A percentile compares a stretch with the other conserved stretches of the same genome.
These are phyloP conservation scores for Orthosia gothica DNA, from an alignment of 2,888 invertebrate species.

Conservation along the genomic window DNA sequence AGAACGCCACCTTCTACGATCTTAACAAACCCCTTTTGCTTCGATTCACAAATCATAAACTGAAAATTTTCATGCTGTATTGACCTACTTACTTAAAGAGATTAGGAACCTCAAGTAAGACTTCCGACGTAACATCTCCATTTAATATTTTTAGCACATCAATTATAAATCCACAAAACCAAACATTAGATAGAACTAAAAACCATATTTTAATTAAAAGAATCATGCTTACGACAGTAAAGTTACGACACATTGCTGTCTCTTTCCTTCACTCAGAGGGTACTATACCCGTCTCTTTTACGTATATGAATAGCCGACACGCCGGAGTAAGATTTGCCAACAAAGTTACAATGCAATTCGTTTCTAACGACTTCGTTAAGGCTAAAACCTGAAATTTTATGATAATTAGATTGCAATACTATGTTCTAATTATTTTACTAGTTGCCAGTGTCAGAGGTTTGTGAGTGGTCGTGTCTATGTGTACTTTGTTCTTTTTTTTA, in stretches of 20 bases:
- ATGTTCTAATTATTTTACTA: constrained; percentile 87
- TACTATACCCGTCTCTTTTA: constrained; percentile 74
- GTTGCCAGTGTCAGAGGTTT: constrained; percentile 81
- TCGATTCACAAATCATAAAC: not conserved
- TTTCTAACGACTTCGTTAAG: constrained; percentile 85
- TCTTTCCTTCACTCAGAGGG: constrained; percentile 35
- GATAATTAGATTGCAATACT: constrained; percentile 88
- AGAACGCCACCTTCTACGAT: too few species aligned
- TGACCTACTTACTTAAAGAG: not conserved
- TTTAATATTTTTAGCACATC: constrained; percentile 34
- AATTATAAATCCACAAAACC: constrained; percentile 58
- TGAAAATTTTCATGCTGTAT: not conserved
- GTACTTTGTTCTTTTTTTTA: constrained; percentile 63
- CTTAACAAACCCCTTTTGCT: too few species aligned
- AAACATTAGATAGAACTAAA: constrained; percentile 67
- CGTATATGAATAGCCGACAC: constrained; percentile 70
- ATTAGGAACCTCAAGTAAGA: not conserved
- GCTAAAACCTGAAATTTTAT: constrained; percentile 90
- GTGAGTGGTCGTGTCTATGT: constrained; percentile 85
- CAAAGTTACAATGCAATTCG: constrained; percentile 81
- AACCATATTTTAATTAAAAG: constrained; percentile 76
- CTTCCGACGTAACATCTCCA: not conserved
- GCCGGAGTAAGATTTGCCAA: constrained; percentile 81
- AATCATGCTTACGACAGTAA: constrained; percentile 78
- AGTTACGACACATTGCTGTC: constrained; percentile 78